These are phyloP conservation scores for Temnothorax ravouxi DNA, from an alignment of 2,888 invertebrate species.

Conservation along the genomic window DNA sequence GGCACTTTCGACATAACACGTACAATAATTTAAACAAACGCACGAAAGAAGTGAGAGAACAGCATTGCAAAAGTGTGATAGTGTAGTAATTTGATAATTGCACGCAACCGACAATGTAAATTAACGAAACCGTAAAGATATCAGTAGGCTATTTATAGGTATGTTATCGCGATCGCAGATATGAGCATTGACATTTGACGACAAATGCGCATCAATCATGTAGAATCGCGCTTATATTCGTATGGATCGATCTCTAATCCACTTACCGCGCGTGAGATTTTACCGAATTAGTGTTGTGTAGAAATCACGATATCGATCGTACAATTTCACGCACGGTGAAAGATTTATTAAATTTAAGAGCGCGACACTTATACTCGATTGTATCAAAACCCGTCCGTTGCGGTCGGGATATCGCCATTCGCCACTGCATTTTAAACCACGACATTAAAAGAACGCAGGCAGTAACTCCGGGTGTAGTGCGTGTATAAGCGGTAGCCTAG, in stretches of 20 bases:
- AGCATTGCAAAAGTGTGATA: conserved; percentile 2
- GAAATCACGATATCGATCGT: neutral
- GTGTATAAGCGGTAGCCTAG: conserved; percentile 37
- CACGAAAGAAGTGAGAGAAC: neutral
- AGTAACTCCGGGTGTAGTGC: conserved; percentile 36
- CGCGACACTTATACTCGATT: conserved; percentile 16
- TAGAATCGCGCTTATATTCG: neutral
- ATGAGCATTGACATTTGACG: neutral
- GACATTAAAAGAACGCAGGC: conserved; percentile 10
- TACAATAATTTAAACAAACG: conserved; percentile 34
- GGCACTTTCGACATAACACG: neutral
- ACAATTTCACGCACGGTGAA: neutral
- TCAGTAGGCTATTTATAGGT: neutral
- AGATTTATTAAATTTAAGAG: conserved; percentile 23
- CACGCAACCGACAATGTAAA: conserved; percentile 49
- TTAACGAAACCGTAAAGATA: conserved; percentile 40
- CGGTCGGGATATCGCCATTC: conserved; percentile 4
- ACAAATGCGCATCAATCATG: conserved; percentile 11
- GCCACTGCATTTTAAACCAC: conserved; percentile 34
- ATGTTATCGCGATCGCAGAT: conserved; percentile 21
- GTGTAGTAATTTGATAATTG: conserved; percentile 41
- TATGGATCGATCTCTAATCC: conserved; percentile 11
- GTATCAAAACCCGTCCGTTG: conserved; percentile 12
- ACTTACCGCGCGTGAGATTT: neutral
- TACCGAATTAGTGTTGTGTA: conserved; percentile 9